A percentile compares a stretch with the other conserved stretches of the same genome.
These are phyloP conservation scores for Drosophila yakuba DNA, from an alignment of 1,140 invertebrate genomes.

Conservation along the genomic window DNA sequence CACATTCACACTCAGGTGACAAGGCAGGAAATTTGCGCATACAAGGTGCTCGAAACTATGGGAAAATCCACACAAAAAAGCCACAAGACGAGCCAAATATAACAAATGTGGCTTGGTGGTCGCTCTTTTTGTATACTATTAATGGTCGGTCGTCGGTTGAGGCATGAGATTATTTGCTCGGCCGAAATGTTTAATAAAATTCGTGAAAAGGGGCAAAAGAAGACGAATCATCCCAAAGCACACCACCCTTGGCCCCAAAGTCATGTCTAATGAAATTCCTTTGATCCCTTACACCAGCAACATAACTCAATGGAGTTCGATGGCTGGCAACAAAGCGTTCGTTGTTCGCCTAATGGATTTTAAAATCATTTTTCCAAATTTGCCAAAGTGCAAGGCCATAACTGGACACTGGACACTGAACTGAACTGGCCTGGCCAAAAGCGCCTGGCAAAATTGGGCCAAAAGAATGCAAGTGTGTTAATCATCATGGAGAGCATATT, in stretches of 20 bases:
- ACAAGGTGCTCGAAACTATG: not conserved
- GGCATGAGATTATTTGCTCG: not conserved
- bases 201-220: not conserved
- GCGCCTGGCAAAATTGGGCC: not conserved
- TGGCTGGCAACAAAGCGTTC: too few species aligned
- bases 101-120: too few species aligned
- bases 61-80: not conserved
- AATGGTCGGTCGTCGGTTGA: too few species aligned
- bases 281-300: not conserved
- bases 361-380: not conserved
- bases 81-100: not conserved
- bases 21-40: not conserved
- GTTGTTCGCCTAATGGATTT: not conserved
- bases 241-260: too few species aligned
- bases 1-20: constrained; percentile 1
- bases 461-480: constrained; percentile 5
- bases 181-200: not conserved
- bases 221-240: not conserved
- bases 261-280: not conserved
- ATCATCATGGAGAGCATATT: constrained; percentile 9
- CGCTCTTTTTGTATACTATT: not conserved
- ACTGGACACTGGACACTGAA: too few species aligned
- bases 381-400: too few species aligned
- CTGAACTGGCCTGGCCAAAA: too few species aligned
- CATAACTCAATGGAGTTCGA: not conserved